A percentile compares a stretch with the other conserved stretches of the same genome.
Evolutionary conservation across 2,113 vertebrate species (phyloP).

Genomic region (Lasiurus cinereus): DNA sequence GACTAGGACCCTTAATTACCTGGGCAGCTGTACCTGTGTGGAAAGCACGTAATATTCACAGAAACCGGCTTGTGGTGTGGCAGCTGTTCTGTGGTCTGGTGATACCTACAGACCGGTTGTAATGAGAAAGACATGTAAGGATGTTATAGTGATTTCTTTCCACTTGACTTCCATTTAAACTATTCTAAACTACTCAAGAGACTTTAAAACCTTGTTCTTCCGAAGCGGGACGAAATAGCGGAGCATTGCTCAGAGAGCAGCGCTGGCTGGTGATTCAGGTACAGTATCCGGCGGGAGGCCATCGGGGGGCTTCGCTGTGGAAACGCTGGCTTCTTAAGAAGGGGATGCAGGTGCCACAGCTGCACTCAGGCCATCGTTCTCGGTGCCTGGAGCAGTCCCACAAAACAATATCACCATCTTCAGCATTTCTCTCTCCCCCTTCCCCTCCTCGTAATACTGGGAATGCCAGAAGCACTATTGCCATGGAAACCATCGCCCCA

Average conservation of each 20-base stretch:
- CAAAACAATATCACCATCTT: constrained; percentile 85
- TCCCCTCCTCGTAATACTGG: constrained; percentile 79
- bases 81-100: not conserved
- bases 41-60: not conserved
- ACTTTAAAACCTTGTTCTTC: constrained; percentile 59
- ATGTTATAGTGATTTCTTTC: constrained; percentile 36
- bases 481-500: constrained; percentile 86
- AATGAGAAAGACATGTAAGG: not conserved
- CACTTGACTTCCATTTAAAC: constrained; percentile 43
- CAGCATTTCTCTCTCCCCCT: constrained; percentile 87
- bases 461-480: constrained; percentile 85
- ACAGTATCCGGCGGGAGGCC: constrained; percentile 67
- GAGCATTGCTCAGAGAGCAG: constrained; percentile 65
- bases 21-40: not conserved
- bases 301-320: constrained; percentile 56
- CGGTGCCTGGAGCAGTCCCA: constrained; percentile 83
- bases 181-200: constrained; percentile 47
- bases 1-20: not conserved
- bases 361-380: constrained; percentile 83
- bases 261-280: constrained; percentile 62
- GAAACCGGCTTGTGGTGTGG: not conserved
- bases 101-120: not conserved
- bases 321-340: constrained; percentile 75
- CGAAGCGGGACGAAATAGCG: constrained; percentile 10
- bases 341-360: constrained; percentile 78